Base-by-base conservation (phyloP, 2,888 invertebrate species). In the Callyntrura sp. region DNA sequence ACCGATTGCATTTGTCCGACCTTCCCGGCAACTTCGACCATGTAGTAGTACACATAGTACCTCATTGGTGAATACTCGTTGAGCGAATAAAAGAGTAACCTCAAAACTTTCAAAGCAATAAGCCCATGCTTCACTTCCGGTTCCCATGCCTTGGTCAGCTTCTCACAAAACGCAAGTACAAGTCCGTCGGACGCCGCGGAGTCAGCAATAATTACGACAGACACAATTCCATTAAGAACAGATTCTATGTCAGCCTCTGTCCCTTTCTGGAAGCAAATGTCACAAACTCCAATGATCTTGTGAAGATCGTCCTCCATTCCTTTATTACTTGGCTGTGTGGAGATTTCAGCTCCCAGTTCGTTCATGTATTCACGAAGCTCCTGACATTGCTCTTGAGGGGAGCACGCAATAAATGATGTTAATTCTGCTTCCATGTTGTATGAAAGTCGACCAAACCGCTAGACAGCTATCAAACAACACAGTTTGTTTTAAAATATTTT, bases 151-250 rank as follows among this genome's bases (percentile, higher is more conserved):
- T 98, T 98, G 43, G 97, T 96, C 91, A 99, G 95, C 94, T 98
- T 98, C 94, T 99, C 98, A 95, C 98, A 98, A 94, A 99, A 98
- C 62, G 98, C 97, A 92, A 98, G 94, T 93, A 99, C 97, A 20
- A 93, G 91, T 14, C 92, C 91, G 85, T 93, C 93, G 17, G 92
- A 92, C 6, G 93, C 92, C 20, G 90, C 90, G 0, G 92, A 90
- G 25, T 93, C 93, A n/a, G 92, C 93, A 85, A 93, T 93, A 62
- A 93, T 93, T 73, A 93, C 93, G 93, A 99, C 97, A 6, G 99
- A 99, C 3, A 99, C 98, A 95, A 99, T 98, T 94, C 99, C 98
- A 95, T 99, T 99, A 12, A 99, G 96, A 84, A 98, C 97, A 93
- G 97, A 97, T 95, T 99, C 99, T 93, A 98, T 97, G 94, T 99